phyloP scores from a whole-genome alignment of 2,797 vertebrate genomes.

The Tiaroga cobitis region DNA sequence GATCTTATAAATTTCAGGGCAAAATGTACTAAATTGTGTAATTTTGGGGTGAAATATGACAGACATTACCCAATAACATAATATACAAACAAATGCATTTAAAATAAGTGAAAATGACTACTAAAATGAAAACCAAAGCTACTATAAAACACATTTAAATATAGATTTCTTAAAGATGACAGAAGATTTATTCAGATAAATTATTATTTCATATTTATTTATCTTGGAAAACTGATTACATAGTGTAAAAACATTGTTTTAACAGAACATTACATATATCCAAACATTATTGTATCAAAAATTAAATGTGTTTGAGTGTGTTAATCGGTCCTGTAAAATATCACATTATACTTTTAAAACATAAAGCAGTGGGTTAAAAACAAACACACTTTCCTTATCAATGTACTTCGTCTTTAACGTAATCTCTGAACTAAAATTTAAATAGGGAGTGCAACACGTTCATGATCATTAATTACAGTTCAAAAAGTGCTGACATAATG shows the following conservation, averaged over 20 bases:
- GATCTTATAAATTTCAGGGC: background rate
- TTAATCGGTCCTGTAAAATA: background rate
- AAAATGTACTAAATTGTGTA: background rate
- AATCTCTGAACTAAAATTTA: background rate
- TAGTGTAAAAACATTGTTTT: background rate
- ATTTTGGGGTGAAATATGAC: background rate
- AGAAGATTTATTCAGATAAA: background rate
- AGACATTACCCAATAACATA: background rate
- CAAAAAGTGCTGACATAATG: background rate
- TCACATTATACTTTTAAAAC: background rate
- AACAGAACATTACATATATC: background rate
- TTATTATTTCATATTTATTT: constrained; percentile 20
- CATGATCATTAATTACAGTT: background rate
- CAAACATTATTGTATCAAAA: background rate
- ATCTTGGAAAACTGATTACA: background rate
- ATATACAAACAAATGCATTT: background rate
- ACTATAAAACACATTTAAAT: background rate
- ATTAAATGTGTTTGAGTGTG: background rate
- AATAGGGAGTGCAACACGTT: background rate
- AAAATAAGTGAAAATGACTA: background rate
- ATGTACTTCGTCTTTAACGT: background rate
- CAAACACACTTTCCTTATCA: too few species aligned
- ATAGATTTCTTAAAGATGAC: constrained; percentile 1
- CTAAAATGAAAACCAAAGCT: background rate
- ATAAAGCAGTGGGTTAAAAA: background rate